Percentiles rank a stretch among this genome's conserved stretches.
phyloP scores from a whole-genome alignment of 1,140 invertebrate species.

The Aphelenchoides fujianensis region DNA sequence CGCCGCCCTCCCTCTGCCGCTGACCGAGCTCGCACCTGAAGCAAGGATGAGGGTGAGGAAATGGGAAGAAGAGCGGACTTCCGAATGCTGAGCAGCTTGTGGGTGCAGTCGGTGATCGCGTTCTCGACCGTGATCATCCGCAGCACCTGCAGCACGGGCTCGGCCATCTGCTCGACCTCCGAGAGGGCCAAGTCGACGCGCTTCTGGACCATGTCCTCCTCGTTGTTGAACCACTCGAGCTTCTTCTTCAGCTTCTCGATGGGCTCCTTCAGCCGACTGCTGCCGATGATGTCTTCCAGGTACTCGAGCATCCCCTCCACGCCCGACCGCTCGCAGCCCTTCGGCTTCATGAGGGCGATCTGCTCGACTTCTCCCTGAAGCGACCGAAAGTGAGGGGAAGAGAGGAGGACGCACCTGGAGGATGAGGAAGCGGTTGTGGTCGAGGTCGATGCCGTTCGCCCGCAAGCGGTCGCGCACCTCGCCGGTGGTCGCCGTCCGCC shows the following conservation, averaged over 20 bases:
- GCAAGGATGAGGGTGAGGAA: too few relatives aligned
- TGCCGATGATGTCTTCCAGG: too few relatives aligned
- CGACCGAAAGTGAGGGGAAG: too few relatives aligned
- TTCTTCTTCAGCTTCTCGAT: slow-evolving; percentile 72
- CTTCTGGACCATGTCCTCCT: slow-evolving; percentile 15
- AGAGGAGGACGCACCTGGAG: too few relatives aligned
- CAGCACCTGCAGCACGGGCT: slow-evolving; percentile 39
- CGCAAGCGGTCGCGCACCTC: too few relatives aligned
- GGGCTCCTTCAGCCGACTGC: slow-evolving; percentile 75
- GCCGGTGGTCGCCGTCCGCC: too few relatives aligned
- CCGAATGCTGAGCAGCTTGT: slow-evolving; percentile 42
- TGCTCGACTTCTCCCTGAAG: slow-evolving; percentile 98
- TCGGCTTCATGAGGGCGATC: slow-evolving; percentile 98
- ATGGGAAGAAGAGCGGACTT: slow-evolving; percentile 33
- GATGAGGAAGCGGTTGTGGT: slow-evolving; percentile 95
- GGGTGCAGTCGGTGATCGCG: slow-evolving; percentile 33
- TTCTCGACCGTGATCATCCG: slow-evolving; percentile 49
- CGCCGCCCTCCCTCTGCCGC: slow-evolving; percentile 4
- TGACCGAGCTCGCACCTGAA: not conserved
- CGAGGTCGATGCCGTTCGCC: slow-evolving; percentile 84
- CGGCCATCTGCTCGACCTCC: not conserved
- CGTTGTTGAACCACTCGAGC: slow-evolving; percentile 31
- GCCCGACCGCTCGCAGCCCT: slow-evolving; percentile 73
- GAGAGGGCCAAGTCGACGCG: not conserved
- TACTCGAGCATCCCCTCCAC: too few relatives aligned